Evolutionary conservation across 2,888 invertebrate species (phyloP), one percentile per base, ranked within the genome.

Genomic region (Diarsia mendica): DNA sequence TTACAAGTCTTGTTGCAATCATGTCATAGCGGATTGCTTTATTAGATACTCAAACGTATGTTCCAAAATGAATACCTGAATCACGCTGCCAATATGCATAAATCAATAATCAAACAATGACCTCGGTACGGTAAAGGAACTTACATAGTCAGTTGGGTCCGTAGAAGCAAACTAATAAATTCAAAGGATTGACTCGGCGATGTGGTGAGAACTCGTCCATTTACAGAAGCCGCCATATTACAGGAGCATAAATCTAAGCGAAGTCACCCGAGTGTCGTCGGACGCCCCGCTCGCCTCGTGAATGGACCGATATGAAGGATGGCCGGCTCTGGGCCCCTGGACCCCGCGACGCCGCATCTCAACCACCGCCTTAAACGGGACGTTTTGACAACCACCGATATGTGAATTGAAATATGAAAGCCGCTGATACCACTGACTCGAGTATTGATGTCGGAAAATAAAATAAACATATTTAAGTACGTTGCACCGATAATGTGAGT

Each of bases 241-340:
- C 91, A 89, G 88, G 90, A 85, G 91, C 92, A 96, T 96, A 96
- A 96, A 96, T 96, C 96, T 95, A 95, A 93, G 91, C 90, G 90
- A 85, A 93, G 89, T 86, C 88, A 85, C 88, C 88, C 84, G 85
- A 88, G 94, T 94, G 95, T 95, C 95, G 91, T 93, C 89, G 89
- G 87, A 90, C 90, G 90, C 90, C 85, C 87, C 88, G 87, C 84
- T 88, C 86, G 83, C 88, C 85, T 90, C 92, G 89, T 95, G 94
- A 95, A 96, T 95, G 93, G 95, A 86, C 87, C 87, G 90, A 91
- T 95, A 96, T 96, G 96, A 96, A 90, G 93, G 95, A 96, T 95
- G 92, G 91, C 89, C 93, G 55, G 77, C 61, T 68, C 73, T 71
- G 88, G 88, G 88, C 89, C 90, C 88, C 84, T 79, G 84, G 88